phyloP scores from a whole-genome alignment of 2,797 vertebrate species.

The Paguma larvata region DNA sequence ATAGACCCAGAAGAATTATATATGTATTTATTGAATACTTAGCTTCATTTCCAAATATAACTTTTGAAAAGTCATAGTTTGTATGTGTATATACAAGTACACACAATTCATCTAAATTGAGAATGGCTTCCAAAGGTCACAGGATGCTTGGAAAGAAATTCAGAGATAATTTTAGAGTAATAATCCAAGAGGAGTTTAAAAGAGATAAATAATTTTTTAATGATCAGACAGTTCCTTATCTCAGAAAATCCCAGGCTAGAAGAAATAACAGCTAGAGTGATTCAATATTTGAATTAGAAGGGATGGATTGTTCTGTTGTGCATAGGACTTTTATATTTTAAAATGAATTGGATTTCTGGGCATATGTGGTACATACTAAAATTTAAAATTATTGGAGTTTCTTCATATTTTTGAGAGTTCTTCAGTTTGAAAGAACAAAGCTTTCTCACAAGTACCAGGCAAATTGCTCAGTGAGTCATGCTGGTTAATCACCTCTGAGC shows the following conservation, averaged over 20 bases:
- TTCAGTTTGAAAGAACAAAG: slow-evolving; percentile 87
- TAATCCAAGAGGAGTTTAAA: slow-evolving; percentile 66
- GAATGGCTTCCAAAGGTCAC: slow-evolving; percentile 42
- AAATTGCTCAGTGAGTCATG: slow-evolving; percentile 87
- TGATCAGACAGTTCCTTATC: slow-evolving; percentile 64
- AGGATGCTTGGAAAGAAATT: slow-evolving; percentile 33
- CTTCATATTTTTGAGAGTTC: slow-evolving; percentile 88
- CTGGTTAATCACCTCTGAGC: slow-evolving; percentile 87
- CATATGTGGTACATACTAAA: slow-evolving; percentile 82
- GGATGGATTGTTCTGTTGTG: slow-evolving; percentile 79
- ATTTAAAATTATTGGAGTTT: slow-evolving; percentile 88
- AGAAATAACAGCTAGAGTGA: slow-evolving; percentile 76
- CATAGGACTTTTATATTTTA: slow-evolving; percentile 80
- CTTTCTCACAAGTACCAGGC: slow-evolving; percentile 86
- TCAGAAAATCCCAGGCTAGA: slow-evolving; percentile 69
- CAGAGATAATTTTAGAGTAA: slow-evolving; percentile 56
- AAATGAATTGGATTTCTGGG: slow-evolving; percentile 86
- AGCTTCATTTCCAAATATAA: slow-evolving; percentile 41
- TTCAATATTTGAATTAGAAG: slow-evolving; percentile 80
- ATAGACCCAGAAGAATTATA: not conserved
- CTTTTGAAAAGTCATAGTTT: slow-evolving; percentile 7
- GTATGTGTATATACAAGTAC: not conserved
- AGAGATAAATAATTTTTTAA: slow-evolving; percentile 70
- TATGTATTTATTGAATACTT: not conserved
- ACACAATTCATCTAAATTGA: slow-evolving; percentile 42